Conservation (phyloP, 2,797 vertebrate species). For the Gallinago stenura region DNA sequence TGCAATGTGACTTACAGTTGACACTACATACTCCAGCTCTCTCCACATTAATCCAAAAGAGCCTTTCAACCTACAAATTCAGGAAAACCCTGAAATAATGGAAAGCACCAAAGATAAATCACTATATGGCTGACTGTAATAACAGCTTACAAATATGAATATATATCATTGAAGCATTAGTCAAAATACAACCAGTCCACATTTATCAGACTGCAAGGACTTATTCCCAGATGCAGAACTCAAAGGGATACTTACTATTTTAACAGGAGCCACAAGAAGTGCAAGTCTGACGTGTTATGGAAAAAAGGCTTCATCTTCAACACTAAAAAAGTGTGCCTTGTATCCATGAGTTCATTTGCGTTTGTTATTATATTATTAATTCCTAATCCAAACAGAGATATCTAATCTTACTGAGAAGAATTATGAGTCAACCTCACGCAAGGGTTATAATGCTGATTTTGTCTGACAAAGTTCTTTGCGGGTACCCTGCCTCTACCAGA, state of each 20-base stretch:
- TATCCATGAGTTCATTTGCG: neutral
- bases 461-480: neutral
- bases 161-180: neutral
- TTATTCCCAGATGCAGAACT: neutral
- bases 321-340: neutral
- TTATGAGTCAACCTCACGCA: neutral
- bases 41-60: neutral
- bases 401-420: neutral
- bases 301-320: neutral
- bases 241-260: neutral
- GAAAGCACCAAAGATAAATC: neutral
- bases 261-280: neutral
- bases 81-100: neutral
- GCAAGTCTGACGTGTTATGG: neutral
- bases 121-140: neutral
- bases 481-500: neutral
- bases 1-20: accelerated
- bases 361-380: neutral
- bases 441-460: neutral
- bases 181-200: neutral
- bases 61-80: neutral
- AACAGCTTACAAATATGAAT: neutral
- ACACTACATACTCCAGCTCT: neutral
- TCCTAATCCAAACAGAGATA: neutral
- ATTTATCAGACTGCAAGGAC: neutral